phyloP scores from a whole-genome alignment of 2,888 invertebrate genomes.

The Limnephilus auricula region DNA sequence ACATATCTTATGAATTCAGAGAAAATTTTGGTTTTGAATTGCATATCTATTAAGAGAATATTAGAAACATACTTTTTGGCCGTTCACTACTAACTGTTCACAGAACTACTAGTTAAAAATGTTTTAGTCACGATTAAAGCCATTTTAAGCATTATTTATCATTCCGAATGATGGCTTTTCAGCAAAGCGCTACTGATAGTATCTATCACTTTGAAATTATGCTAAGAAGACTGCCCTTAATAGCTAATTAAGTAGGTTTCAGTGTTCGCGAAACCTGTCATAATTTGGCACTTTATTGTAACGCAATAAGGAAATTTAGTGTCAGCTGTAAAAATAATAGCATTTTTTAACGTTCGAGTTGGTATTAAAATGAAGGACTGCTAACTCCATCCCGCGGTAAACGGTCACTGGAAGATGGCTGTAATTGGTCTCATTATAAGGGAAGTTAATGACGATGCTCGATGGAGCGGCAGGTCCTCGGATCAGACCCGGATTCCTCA shows the following conservation, averaged over 20 bases:
- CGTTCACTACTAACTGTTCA: too few relatives aligned
- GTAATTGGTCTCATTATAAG: constrained; percentile 32
- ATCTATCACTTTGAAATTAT: not conserved
- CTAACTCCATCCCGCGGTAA: not conserved
- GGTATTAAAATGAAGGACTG: not conserved
- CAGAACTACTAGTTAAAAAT: too few relatives aligned
- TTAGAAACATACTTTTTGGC: too few relatives aligned
- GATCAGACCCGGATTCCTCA: not conserved
- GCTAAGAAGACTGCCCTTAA: not conserved
- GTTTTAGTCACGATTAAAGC: not conserved
- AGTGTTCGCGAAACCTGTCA: not conserved
- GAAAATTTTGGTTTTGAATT: too few relatives aligned
- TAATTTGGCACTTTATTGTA: not conserved
- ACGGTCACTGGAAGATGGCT: not conserved
- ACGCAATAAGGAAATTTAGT: not conserved
- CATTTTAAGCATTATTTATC: not conserved
- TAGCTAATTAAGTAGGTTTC: not conserved
- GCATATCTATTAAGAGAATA: too few relatives aligned
- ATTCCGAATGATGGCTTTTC: not conserved
- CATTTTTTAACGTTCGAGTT: not conserved
- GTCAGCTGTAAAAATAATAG: not conserved
- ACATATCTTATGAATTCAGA: too few relatives aligned
- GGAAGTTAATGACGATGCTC: not conserved
- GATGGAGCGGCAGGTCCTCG: not conserved
- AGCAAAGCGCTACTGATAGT: not conserved